Evolutionary conservation across 2,797 vertebrate genomes (phyloP).

Genomic region (Pangasius macronema): DNA sequence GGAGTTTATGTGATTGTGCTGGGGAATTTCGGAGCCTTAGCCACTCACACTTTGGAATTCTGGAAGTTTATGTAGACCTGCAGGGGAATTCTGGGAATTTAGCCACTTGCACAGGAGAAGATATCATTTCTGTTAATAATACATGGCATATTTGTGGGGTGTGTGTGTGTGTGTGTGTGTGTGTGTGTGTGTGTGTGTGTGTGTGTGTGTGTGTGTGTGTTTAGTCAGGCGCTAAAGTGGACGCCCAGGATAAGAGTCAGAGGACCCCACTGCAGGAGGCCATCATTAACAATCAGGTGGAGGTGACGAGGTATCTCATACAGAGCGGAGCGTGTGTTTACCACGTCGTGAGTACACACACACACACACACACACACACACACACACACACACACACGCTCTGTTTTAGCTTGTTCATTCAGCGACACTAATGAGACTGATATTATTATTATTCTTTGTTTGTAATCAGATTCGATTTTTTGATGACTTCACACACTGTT

Average conservation of each 20-base stretch:
- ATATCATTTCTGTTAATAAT: neutral
- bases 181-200: neutral
- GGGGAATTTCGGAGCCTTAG: neutral
- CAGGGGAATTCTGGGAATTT: neutral
- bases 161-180: neutral
- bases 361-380: conserved; percentile 13
- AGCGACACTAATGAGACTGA: too few relatives aligned
- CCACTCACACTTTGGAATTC: neutral
- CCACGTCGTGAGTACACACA: conserved; percentile 73
- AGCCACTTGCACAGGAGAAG: neutral
- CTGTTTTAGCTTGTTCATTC: neutral
- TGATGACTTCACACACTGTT: too few relatives aligned
- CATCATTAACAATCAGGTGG: conserved; percentile 84
- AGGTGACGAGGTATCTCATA: conserved; percentile 82
- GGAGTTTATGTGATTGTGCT: neutral
- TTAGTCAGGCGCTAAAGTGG: conserved; percentile 88
- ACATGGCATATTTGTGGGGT: neutral
- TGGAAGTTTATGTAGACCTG: neutral
- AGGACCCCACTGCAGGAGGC: conserved; percentile 90
- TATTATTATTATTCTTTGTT: too few relatives aligned
- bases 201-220: neutral
- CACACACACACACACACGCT: neutral
- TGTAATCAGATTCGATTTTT: too few relatives aligned
- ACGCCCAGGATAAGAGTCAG: conserved; percentile 84
- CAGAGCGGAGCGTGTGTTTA: conserved; percentile 85